phyloP scores from a whole-genome alignment of 53 echinoderm and acorn worm genomes.

The Apostichopus leukothele region DNA sequence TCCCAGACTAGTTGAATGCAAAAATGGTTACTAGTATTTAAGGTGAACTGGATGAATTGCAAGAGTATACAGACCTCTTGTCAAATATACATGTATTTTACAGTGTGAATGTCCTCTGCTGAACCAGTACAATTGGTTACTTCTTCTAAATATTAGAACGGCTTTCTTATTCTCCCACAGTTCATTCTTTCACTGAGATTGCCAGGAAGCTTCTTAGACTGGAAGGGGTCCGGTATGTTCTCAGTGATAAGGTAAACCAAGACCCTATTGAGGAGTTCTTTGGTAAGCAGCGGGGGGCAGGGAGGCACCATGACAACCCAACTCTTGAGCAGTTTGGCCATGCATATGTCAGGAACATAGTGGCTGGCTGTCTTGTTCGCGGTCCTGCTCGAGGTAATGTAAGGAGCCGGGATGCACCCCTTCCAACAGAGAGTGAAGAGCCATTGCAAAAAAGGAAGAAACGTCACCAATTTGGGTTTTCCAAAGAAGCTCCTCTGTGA shows the following conservation, averaged over 20 bases:
- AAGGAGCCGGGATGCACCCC: conserved; percentile 1
- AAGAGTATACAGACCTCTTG: no score
- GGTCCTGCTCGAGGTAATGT: conserved; percentile 39
- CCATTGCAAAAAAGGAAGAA: conserved; percentile 19
- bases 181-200: conserved; percentile 7
- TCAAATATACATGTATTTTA: no score
- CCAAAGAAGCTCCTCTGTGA: not conserved
- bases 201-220: not conserved
- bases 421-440: conserved; percentile 4
- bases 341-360: conserved; percentile 14
- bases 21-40: no score
- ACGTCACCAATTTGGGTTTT: not conserved
- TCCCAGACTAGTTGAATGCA: no score
- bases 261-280: conserved; percentile 4
- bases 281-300: conserved; percentile 6
- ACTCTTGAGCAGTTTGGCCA: conserved; percentile 35
- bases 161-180: conserved; percentile 17
- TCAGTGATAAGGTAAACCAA: conserved; percentile 6
- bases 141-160: not conserved
- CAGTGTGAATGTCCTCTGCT: not conserved
- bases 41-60: no score
- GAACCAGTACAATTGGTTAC: not conserved
- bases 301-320: conserved; percentile 24
- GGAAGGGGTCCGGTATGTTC: conserved; percentile 1
- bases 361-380: conserved; percentile 15